Evolutionary conservation across 2,888 invertebrate species (phyloP).

Genomic region (Lamellibrachia satsuma): DNA sequence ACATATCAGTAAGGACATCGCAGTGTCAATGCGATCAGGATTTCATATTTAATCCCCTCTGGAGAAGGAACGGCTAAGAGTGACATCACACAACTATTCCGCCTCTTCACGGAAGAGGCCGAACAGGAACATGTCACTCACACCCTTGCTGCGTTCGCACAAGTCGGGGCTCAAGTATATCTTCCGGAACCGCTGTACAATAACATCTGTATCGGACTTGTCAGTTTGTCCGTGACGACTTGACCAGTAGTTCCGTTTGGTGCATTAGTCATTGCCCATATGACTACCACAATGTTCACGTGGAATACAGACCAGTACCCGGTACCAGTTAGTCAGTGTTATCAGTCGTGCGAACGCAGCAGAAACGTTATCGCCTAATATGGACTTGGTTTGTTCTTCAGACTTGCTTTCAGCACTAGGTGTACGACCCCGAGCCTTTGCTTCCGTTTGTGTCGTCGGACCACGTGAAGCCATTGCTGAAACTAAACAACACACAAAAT

Average conservation of each 20-base stretch:
- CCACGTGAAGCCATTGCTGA: constrained; percentile 17
- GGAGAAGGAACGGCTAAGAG: not conserved
- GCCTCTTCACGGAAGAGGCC: not conserved
- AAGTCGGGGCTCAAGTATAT: not conserved
- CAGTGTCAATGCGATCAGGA: not conserved
- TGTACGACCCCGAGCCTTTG: not conserved
- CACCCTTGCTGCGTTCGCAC: not conserved
- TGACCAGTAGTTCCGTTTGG: not conserved
- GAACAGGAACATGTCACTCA: not conserved
- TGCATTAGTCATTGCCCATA: not conserved
- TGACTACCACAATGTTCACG: not conserved
- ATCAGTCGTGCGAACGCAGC: not conserved
- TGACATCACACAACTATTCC: not conserved
- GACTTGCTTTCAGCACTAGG: not conserved
- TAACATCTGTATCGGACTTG: not conserved
- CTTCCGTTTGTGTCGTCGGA: not conserved
- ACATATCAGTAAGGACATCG: not conserved
- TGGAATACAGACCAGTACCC: not conserved
- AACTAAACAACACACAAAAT: not conserved
- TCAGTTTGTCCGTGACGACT: not conserved
- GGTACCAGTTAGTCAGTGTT: not conserved
- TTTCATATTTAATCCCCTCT: not conserved
- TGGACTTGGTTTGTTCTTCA: not conserved
- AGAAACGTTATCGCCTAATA: not conserved
- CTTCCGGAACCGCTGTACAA: not conserved